Conservation (phyloP, 2,888 invertebrate genomes). For the Euzophera pinguis region DNA sequence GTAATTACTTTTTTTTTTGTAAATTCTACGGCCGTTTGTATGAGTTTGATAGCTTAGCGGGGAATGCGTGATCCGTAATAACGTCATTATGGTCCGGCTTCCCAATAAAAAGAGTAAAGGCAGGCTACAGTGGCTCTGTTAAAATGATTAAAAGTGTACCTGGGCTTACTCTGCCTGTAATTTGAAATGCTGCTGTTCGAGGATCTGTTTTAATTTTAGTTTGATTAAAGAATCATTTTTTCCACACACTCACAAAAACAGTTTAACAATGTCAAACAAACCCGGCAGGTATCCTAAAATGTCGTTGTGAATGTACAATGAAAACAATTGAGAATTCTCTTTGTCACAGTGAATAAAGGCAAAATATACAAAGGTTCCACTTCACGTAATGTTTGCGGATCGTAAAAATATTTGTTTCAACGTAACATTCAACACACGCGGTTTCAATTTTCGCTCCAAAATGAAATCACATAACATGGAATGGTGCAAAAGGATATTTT, state of each 20-base stretch:
- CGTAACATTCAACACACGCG: not conserved
- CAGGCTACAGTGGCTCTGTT: no score
- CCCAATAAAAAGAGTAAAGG: no score
- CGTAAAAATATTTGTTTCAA: slow-evolving; percentile 8
- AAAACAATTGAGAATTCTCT: slow-evolving; percentile 7
- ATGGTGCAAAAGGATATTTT: not conserved
- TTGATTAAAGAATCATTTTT: no score
- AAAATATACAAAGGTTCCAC: slow-evolving; percentile 2
- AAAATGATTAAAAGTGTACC: no score
- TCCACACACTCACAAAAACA: not conserved
- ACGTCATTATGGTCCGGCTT: no score
- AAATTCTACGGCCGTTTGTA: no score
- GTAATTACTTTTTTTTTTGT: no score
- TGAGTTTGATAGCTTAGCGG: no score
- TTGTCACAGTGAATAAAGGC: not conserved
- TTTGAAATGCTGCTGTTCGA: no score
- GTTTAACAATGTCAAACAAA: not conserved
- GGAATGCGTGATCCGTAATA: no score
- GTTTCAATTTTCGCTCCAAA: not conserved
- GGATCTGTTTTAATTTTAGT: no score
- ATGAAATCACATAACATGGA: not conserved
- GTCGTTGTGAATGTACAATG: slow-evolving; percentile 5
- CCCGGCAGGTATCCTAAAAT: not conserved
- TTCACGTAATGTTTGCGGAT: not conserved
- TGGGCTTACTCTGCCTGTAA: no score